Conservation (phyloP, 2,797 vertebrate species). For the Liparis tanakae region DNA sequence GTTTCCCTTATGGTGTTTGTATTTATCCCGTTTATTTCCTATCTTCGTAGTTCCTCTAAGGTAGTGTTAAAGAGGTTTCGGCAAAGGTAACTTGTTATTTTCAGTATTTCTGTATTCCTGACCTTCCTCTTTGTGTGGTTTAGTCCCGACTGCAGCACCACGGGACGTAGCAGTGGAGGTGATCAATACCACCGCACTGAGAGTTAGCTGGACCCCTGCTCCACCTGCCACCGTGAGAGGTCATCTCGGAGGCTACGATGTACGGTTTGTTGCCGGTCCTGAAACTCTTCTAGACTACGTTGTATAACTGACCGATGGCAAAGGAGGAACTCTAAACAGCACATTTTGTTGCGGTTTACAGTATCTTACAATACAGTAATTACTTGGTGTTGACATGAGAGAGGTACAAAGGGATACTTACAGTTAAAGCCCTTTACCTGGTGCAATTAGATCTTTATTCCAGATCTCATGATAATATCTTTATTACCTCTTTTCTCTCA, state of each 20-base stretch:
- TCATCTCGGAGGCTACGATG: conserved; percentile 91
- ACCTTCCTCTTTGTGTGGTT: conserved; percentile 45
- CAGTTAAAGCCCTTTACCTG: no score
- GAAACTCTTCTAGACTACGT: background rate
- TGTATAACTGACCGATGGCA: background rate
- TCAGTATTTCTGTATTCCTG: conserved; percentile 24
- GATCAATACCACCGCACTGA: conserved; percentile 88
- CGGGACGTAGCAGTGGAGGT: conserved; percentile 85
- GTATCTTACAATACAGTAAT: background rate
- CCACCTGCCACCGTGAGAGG: conserved; percentile 89
- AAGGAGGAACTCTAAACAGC: background rate
- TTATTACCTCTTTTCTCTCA: background rate
- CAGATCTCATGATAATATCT: background rate
- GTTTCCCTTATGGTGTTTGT: background rate
- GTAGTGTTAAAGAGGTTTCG: background rate
- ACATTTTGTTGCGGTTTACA: background rate
- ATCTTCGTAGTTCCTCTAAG: background rate
- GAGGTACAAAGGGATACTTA: background rate
- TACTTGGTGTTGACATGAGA: background rate
- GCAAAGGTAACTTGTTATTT: conserved; percentile 13
- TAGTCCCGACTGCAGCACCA: conserved; percentile 91
- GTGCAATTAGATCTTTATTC: background rate
- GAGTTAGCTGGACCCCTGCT: conserved; percentile 90
- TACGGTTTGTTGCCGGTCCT: conserved; percentile 48
- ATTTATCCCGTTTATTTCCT: background rate